These are phyloP conservation scores for Loriculus beryllinus DNA, from an alignment of 2,797 vertebrate species.

Conservation along the genomic window DNA sequence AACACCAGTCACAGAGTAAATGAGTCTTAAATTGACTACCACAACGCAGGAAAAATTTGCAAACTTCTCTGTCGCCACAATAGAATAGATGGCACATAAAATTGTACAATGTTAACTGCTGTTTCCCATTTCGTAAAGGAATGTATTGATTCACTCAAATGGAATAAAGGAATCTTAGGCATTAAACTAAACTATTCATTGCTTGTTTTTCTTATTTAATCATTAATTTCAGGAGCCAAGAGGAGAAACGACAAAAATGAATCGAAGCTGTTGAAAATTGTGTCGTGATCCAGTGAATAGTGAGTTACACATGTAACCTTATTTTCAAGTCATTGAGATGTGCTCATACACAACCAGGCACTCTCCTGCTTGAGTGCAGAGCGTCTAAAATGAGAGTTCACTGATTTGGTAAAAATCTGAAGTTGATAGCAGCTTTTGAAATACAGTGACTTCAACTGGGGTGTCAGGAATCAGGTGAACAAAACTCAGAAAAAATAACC, in stretches of 20 bases:
- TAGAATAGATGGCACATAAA: not conserved
- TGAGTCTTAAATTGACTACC: not conserved
- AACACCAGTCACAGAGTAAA: not conserved
- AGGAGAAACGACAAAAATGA: not conserved
- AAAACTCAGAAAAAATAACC: not conserved
- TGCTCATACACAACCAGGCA: not conserved
- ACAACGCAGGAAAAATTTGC: not conserved
- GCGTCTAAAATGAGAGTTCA: not conserved
- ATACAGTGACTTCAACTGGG: not conserved
- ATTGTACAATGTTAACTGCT: not conserved
- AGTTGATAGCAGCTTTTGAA: not conserved
- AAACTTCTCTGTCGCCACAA: not conserved
- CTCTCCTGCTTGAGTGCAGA: not conserved
- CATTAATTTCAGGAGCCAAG: not conserved
- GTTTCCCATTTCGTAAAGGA: not conserved
- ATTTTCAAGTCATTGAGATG: not conserved
- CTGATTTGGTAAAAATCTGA: not conserved
- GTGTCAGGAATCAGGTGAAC: not conserved
- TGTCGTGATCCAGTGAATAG: not conserved
- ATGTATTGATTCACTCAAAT: slow-evolving; percentile 20
- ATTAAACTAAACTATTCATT: not conserved
- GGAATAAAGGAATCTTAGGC: slow-evolving; percentile 30
- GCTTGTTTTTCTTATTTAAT: not conserved
- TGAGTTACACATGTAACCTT: not conserved
- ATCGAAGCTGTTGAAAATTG: not conserved